Evolutionary conservation across 2,113 vertebrate species (phyloP), one percentile per base, ranked within the genome.

Genomic region (Rhipidura dahli): DNA sequence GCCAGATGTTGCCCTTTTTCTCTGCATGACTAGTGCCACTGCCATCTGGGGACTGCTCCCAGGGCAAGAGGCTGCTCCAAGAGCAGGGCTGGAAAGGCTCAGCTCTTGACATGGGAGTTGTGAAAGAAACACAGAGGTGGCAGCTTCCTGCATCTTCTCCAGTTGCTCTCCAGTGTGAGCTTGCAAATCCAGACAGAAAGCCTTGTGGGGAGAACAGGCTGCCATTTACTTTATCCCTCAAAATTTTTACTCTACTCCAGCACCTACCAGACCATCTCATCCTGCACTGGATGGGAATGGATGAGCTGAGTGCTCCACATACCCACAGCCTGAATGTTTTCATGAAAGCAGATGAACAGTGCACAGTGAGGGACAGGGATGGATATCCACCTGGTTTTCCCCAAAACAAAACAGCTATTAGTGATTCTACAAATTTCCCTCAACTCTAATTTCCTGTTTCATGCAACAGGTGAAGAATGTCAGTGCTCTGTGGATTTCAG

Each of bases 391-490:
- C 82, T 44, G 30, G 11, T 57, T 92, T 96, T 68, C 65, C 72
- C 60, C 49, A 35, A 71, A 95, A 81, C 11, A 51, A 75, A 92
- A 63, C 7, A 42, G 37, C 87, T 93, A 81, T 63, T 87, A 89
- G 75, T 42, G n/a, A 89, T 83, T 87, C 69, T 71, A 28, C 40
- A 65, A 65, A 40, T 68, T 79, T 85, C 42, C 77, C 69, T 92
- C 88, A 82, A 45, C 33, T 39, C 45, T 78, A n/a, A 95, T 96
- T 94, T 96, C 86, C 92, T 87, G 61, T 84, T 90, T 92, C 44
- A 57, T 82, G 71, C 80, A 70, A 54, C 53, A 96, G 56, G 45
- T 83, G 76, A 56, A 71, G 28, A 87, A 92, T 45, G 44, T 78
- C 82, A 84, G 51, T 75, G 21, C 50, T 81, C 65, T 87, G 39